Evolutionary conservation across 2,888 invertebrate species (phyloP).

Genomic region (Panzeria rudis): DNA sequence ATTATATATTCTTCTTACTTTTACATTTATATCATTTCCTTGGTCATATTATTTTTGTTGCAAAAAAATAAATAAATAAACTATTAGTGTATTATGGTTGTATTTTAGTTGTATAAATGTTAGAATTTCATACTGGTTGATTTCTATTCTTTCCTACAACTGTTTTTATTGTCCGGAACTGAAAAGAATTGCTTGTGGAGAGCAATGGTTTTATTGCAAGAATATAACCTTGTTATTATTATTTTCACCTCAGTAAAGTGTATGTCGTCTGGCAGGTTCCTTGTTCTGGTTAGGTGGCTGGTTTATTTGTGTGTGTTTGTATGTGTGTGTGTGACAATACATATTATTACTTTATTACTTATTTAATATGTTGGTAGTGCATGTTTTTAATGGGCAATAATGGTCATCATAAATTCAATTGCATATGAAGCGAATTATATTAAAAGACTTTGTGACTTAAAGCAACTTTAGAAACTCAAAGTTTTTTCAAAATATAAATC

Average conservation of each 20-base stretch:
- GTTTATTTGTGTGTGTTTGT: background rate
- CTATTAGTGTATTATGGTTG: constrained; percentile 15
- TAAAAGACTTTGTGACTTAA: background rate
- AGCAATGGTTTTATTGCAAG: constrained; percentile 59
- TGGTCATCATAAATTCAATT: constrained; percentile 60
- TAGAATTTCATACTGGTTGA: constrained; percentile 36
- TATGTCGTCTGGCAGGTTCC: background rate
- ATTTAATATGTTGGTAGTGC: constrained; percentile 43
- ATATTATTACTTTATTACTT: constrained; percentile 4
- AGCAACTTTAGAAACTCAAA: background rate
- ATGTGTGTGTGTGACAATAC: background rate
- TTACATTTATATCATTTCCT: constrained; percentile 30
- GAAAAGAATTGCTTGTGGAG: constrained; percentile 20
- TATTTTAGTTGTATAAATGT: constrained; percentile 33
- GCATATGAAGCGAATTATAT: constrained; percentile 23
- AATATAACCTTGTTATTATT: constrained; percentile 51
- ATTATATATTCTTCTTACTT: constrained; percentile 7
- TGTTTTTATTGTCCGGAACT: constrained; percentile 20
- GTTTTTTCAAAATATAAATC: background rate
- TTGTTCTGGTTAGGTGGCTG: constrained; percentile 18
- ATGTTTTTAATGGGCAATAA: constrained; percentile 68
- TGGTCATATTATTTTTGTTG: constrained; percentile 25
- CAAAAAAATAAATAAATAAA: constrained; percentile 17
- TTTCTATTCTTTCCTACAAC: background rate
- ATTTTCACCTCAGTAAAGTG: constrained; percentile 53